Base-by-base conservation (phyloP, 2,113 vertebrate species). In the Xerus inauris region DNA sequence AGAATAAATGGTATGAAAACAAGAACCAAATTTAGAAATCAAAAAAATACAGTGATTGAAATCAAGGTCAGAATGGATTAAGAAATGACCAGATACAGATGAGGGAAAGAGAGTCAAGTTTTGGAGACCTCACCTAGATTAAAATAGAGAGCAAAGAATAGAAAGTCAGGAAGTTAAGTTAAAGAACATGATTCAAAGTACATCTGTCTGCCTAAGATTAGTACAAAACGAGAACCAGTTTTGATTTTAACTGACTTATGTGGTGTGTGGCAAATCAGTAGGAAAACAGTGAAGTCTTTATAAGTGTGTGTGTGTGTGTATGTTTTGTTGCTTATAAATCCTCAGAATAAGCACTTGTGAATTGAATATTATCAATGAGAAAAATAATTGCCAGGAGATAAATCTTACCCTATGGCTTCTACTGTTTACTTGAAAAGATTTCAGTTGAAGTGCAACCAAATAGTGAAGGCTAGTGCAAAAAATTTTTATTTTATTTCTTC, bases 401-500 rank as follows among this genome's bases (percentile, higher is more conserved):
- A 84, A 20, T 82, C 19, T 67, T 87, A 65, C 73, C 14, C n/a
- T 59, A 6, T 89, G 28, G 8, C 38, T 96, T 94, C 94, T 72
- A 17, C 26, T 92, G 8, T 92, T 87, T 30, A 85, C 26, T 92
- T 88, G 84, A 79, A 75, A 45, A 93, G 22, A 45, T 88, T 85
- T 85, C 76, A 89, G 26, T 80, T 84, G 11, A 82, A 54, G 49
- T 94, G 49, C 7, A 88, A n/a, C 14, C 79, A 22, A 73, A 42
- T 54, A 64, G 28, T 94, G 65, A 95, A 81, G 9, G n/a, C 32
- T 91, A 79, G 16, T 72, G 24, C 12, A 83, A 94, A 88, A 89
- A 59, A 30, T 45, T 80, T 51, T 81, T 91, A 38, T 51, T 93
- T 85, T 90, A 42, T 94, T 89, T 79, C 89, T 87, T 14, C 11